Evolutionary conservation across 2,888 invertebrate species (phyloP), one percentile per base, ranked within the genome.

Genomic region (Acleris cristana): DNA sequence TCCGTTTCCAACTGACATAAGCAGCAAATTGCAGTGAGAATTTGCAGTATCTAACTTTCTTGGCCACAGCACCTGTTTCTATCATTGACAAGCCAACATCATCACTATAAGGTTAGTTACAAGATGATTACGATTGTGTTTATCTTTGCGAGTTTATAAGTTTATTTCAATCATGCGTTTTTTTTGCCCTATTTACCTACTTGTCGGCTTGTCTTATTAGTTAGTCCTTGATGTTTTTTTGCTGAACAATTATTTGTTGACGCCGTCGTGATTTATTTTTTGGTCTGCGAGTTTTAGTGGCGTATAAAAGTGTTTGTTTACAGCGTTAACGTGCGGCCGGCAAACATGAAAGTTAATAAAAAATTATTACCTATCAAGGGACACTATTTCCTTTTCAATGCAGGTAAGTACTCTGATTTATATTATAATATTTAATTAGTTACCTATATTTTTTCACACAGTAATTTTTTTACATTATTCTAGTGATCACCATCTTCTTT

Each of bases 311-410:
- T 16, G 23, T 54, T 48, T 67, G 18, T 57, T 67, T 67, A 44
- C 63, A 67, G 67, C 49, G 57, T 49, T 49, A 23, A 74, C 72
- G 83, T 79, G 79, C 73, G 83, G 64, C 69, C 79, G 45, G 73
- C 79, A n/a, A 85, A 85, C 70, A 90, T 88, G 83, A 89, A 92
- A 79, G 76, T 98, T 44, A 95, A 98, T 83, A 95, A 94, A 82
- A 95, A 95, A 65, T 89, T 98, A 65, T 81, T 98, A 82, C 97
- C 97, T 14, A 95, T 98, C 83, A 98, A 98, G 87, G 96, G 95
- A 1, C 98, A 98, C 89, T 98, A 95, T 86, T 98, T 98, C 85
- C 92, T 98, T 63, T 97, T 96, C 80, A 97, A 97, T 94, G 97
- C 96, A 82, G 98, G 97, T 97, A 90, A 93, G 92, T 79, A 67